Conservation (phyloP, 2,888 invertebrate genomes). For the Drosophila formosana region DNA sequence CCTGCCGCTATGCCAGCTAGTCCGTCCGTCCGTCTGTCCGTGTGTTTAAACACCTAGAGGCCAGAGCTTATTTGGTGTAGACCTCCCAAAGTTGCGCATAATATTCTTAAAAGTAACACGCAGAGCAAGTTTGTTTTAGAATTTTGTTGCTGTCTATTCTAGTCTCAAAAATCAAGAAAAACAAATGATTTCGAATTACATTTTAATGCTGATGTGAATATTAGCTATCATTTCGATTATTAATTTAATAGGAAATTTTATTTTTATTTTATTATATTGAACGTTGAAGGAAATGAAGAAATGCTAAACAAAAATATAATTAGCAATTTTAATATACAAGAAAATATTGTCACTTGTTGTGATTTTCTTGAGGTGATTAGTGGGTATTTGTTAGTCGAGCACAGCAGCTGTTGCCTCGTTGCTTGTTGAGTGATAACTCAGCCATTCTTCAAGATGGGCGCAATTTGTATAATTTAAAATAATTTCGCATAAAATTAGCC, state of each 20-base stretch:
- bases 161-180: too few species aligned
- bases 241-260: too few species aligned
- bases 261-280: too few species aligned
- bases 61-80: not conserved
- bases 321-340: too few species aligned
- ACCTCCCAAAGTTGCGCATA: not conserved
- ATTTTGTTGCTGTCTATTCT: not conserved
- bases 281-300: too few species aligned
- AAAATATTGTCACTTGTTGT: not conserved
- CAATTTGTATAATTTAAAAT: slow-evolving; percentile 61
- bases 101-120: not conserved
- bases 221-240: too few species aligned
- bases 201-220: too few species aligned
- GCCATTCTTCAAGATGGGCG: not conserved
- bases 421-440: slow-evolving; percentile 3
- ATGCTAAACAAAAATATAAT: too few species aligned
- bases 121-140: too few species aligned
- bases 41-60: not conserved
- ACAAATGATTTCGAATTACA: too few species aligned
- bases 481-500: slow-evolving; percentile 57
- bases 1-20: too few species aligned
- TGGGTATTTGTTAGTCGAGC: not conserved
- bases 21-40: not conserved
- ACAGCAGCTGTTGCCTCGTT: not conserved
- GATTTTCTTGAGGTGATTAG: too few species aligned